Percentiles rank a stretch among this genome's conserved stretches.
Evolutionary conservation across 2,113 vertebrate genomes (phyloP).

Genomic region (Syrmaticus mikado): DNA sequence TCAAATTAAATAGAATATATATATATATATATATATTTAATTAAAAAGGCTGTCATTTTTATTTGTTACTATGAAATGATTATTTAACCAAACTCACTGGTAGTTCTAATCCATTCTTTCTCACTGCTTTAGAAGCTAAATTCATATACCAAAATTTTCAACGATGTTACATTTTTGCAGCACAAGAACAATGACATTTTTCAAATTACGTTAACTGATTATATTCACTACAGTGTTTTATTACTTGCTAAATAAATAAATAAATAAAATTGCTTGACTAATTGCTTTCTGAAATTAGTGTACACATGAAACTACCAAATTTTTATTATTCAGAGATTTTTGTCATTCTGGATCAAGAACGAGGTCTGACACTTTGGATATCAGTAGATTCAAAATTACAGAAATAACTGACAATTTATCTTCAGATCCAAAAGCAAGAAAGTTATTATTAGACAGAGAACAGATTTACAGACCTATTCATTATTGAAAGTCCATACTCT

Average conservation of each 20-base stretch:
- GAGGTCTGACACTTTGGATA: background rate
- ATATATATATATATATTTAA: background rate
- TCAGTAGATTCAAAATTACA: background rate
- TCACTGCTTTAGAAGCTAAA: background rate
- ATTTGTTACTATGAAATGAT: background rate
- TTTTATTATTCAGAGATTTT: background rate
- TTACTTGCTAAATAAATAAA: background rate
- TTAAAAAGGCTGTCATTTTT: rapidly evolving
- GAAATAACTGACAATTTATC: background rate
- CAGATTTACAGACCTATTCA: background rate
- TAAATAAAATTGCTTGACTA: background rate
- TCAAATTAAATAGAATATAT: background rate
- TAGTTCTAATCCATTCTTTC: background rate
- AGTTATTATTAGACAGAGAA: background rate
- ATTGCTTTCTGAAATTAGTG: background rate
- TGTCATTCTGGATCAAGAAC: background rate
- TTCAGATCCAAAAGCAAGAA: background rate
- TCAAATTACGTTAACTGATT: background rate
- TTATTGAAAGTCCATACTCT: background rate
- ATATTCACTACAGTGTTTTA: background rate
- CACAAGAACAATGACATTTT: background rate
- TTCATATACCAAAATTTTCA: background rate
- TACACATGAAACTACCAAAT: background rate
- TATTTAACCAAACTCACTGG: background rate
- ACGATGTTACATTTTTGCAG: background rate